Evolutionary conservation across 2,113 vertebrate species (phyloP).

Genomic region (Reinhardtius hippoglossoides): DNA sequence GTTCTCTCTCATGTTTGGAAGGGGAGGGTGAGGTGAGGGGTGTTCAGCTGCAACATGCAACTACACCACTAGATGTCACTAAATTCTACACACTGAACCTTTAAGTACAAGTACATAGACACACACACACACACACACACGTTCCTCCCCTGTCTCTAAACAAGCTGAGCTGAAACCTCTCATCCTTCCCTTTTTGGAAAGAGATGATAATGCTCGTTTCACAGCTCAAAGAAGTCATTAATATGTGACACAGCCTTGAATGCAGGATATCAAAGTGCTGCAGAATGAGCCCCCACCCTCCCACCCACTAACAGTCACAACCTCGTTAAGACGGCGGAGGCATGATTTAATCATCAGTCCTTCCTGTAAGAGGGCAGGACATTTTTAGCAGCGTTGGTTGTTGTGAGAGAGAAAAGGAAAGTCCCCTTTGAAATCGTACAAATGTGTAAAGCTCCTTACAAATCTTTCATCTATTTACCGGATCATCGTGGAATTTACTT

Average conservation of each 20-base stretch:
- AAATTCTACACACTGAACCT: no score
- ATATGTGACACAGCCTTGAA: slow-evolving; percentile 67
- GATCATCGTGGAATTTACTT: slow-evolving; percentile 53
- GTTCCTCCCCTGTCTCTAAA: slow-evolving; percentile 32
- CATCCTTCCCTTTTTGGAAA: slow-evolving; percentile 53
- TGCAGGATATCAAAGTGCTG: slow-evolving; percentile 66
- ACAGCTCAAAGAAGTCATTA: slow-evolving; percentile 72
- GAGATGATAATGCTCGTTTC: slow-evolving; percentile 69
- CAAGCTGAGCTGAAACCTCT: slow-evolving; percentile 52
- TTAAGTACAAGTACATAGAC: no score
- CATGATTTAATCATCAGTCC: slow-evolving; percentile 70
- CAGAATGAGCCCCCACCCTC: slow-evolving; percentile 27
- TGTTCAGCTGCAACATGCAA: no score
- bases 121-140: neutral
- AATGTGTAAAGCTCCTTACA: slow-evolving; percentile 52
- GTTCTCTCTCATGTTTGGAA: no score
- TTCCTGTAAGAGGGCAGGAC: slow-evolving; percentile 51
- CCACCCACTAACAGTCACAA: slow-evolving; percentile 13
- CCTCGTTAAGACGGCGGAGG: slow-evolving; percentile 56
- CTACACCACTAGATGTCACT: no score
- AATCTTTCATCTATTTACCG: slow-evolving; percentile 62
- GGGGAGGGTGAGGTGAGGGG: no score
- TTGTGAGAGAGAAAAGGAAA: slow-evolving; percentile 31
- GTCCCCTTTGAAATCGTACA: slow-evolving; percentile 46
- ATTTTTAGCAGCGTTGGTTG: slow-evolving; percentile 60